Percentiles rank a stretch among this genome's conserved stretches.
phyloP scores from a whole-genome alignment of 1,140 invertebrate species.

The Trachelipus rathkii region DNA sequence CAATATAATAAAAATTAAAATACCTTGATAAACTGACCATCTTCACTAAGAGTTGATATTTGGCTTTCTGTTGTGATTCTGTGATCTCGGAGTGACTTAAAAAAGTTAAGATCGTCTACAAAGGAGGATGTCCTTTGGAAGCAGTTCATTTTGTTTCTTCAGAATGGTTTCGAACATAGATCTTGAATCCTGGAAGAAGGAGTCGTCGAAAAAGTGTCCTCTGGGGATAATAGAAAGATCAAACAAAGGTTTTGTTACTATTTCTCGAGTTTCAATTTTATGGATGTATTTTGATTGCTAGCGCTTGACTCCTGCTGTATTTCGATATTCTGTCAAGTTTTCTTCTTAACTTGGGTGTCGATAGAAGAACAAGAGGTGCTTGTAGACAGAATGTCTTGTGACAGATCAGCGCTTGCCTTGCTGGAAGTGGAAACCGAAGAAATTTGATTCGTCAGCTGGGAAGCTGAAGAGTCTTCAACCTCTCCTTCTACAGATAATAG shows the following conservation, averaged over 20 bases:
- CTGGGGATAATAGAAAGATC: conserved; percentile 20
- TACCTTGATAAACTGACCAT: background rate
- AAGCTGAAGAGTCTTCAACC: background rate
- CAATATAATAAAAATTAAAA: too few relatives aligned
- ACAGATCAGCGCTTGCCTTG: background rate
- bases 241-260: background rate
- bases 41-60: conserved; percentile 2
- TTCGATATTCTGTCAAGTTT: background rate
- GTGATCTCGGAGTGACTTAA: background rate
- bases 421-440: background rate
- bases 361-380: background rate
- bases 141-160: background rate
- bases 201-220: conserved; percentile 31
- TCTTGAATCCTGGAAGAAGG: conserved; percentile 30
- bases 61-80: background rate
- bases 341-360: background rate
- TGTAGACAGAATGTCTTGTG: background rate
- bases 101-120: background rate
- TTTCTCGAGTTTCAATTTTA: background rate
- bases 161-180: conserved; percentile 17
- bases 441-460: background rate
- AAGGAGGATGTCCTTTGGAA: background rate
- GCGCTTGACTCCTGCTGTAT: too few relatives aligned
- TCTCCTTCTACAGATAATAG: conserved; percentile 24
- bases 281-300: too few relatives aligned